These are phyloP conservation scores for Esox lucius DNA, from an alignment of 2,797 vertebrate genomes.

Conservation along the genomic window DNA sequence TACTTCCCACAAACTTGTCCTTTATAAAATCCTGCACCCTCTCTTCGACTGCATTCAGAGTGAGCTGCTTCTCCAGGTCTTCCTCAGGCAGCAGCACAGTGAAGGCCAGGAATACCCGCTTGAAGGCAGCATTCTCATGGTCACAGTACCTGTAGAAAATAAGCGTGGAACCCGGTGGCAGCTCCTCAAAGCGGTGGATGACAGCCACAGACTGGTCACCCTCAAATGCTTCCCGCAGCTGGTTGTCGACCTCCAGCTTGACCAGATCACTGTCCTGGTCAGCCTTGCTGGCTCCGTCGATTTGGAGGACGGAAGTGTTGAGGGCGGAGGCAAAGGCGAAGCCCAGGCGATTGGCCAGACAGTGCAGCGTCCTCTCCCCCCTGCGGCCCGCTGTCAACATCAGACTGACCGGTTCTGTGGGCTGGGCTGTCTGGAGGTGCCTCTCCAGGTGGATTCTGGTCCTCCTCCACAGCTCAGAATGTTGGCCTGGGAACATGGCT, in stretches of 20 bases:
- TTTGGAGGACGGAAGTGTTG: slow-evolving; percentile 65
- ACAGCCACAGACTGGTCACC: slow-evolving; percentile 76
- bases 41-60: slow-evolving; percentile 75
- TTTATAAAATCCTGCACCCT: slow-evolving; percentile 79
- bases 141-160: slow-evolving; percentile 98
- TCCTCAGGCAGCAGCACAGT: slow-evolving; percentile 85
- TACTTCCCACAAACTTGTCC: slow-evolving; percentile 67
- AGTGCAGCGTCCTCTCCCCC: slow-evolving; percentile 79
- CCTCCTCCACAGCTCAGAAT: slow-evolving; percentile 78
- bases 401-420: slow-evolving; percentile 82
- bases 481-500: slow-evolving; percentile 71
- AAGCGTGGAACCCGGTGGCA: slow-evolving; percentile 86
- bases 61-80: slow-evolving; percentile 59
- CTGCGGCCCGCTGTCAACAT: slow-evolving; percentile 79
- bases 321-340: slow-evolving; percentile 72
- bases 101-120: slow-evolving; percentile 83
- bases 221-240: slow-evolving; percentile 78
- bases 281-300: slow-evolving; percentile 71
- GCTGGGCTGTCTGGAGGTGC: slow-evolving; percentile 75
- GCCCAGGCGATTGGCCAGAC: slow-evolving; percentile 79
- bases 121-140: slow-evolving; percentile 87
- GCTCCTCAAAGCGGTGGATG: slow-evolving; percentile 84
- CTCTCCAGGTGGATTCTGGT: slow-evolving; percentile 79
- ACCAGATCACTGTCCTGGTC: slow-evolving; percentile 74
- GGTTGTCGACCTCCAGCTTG: slow-evolving; percentile 81